phyloP scores from a whole-genome alignment of 2,113 vertebrate species.

The Dryoscopus gambensis region DNA sequence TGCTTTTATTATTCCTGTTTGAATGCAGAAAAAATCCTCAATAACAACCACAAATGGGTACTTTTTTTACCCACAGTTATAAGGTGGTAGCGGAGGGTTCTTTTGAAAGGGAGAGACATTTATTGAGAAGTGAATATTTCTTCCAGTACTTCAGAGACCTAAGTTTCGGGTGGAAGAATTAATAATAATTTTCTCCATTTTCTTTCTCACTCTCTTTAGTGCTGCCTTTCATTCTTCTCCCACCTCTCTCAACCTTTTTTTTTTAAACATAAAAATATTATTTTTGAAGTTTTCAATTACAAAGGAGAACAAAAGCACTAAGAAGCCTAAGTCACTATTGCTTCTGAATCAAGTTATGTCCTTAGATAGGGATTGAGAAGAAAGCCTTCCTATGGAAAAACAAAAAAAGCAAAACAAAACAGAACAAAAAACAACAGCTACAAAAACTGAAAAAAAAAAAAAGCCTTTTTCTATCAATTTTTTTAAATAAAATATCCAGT shows the following conservation, averaged over 20 bases:
- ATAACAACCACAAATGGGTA: neutral
- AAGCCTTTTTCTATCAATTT: neutral
- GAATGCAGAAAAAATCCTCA: neutral
- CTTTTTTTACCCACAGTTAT: neutral
- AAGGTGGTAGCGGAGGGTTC: neutral
- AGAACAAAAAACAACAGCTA: neutral
- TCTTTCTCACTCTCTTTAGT: neutral
- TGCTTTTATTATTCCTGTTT: neutral
- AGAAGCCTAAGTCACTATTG: neutral
- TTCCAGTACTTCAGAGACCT: neutral
- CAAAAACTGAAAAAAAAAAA: rapidly evolving
- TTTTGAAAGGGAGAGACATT: neutral
- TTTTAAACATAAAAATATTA: neutral
- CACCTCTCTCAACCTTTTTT: neutral
- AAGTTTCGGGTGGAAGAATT: neutral
- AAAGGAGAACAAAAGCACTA: neutral
- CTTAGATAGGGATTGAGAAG: neutral
- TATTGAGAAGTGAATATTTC: neutral
- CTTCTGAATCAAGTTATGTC: neutral
- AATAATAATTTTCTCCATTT: neutral
- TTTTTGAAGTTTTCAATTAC: neutral
- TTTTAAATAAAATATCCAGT: neutral
- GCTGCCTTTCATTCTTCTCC: neutral
- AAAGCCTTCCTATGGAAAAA: neutral
- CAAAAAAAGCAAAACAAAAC: neutral